Evolutionary conservation across 2,888 invertebrate species (phyloP).

Genomic region (Dynastes hyllus): DNA sequence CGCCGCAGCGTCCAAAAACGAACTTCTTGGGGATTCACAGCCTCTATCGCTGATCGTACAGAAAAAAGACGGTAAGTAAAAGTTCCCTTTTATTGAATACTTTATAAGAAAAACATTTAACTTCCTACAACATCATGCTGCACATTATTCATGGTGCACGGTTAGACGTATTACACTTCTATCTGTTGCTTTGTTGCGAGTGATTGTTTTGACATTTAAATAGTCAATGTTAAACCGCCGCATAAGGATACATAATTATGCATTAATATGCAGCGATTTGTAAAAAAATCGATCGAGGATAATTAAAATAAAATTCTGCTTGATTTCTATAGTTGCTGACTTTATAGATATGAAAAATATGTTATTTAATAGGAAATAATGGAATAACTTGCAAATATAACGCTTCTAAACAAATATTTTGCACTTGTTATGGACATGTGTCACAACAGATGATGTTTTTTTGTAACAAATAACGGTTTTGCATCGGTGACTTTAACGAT

Average conservation of each 20-base stretch:
- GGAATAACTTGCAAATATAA: not conserved
- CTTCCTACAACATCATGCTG: not conserved
- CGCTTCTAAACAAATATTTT: not conserved
- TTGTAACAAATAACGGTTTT: no score
- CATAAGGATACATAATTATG: conserved; percentile 45
- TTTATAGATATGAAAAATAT: not conserved
- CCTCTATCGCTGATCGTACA: conserved; percentile 77
- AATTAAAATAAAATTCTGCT: conserved; percentile 1
- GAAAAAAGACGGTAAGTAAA: conserved; percentile 69
- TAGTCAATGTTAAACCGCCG: conserved; percentile 49
- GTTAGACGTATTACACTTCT: not conserved
- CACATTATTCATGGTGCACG: not conserved
- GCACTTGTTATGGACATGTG: not conserved
- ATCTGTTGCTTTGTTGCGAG: not conserved
- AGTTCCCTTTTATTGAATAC: not conserved
- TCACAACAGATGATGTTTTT: not conserved
- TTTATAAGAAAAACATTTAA: not conserved
- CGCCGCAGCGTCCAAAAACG: conserved; percentile 78
- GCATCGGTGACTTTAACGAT: no score
- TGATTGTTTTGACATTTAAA: conserved; percentile 51
- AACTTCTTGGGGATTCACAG: conserved; percentile 74
- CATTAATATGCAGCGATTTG: conserved; percentile 39
- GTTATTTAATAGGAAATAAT: not conserved
- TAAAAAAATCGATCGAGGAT: not conserved
- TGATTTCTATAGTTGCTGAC: conserved; percentile 3